Evolutionary conservation across 2,113 vertebrate species (phyloP).

Genomic region (Apodemus speciosus): DNA sequence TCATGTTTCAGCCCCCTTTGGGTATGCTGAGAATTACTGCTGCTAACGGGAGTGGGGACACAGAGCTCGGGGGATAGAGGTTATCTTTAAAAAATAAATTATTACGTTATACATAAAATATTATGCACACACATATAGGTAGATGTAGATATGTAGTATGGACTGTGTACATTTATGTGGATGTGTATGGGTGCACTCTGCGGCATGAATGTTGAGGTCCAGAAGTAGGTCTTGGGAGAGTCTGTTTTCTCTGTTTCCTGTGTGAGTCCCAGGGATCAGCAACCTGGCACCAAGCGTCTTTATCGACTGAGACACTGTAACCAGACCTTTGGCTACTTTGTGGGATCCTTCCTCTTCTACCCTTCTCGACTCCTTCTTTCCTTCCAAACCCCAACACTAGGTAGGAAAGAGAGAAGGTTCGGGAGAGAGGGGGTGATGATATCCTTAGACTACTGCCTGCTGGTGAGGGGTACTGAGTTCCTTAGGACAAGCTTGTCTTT

Average conservation of each 20-base stretch:
- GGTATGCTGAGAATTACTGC: background rate
- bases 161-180: background rate
- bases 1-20: background rate
- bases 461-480: too few species aligned
- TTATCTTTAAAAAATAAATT: background rate
- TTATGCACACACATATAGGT: background rate
- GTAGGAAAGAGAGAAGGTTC: too few species aligned
- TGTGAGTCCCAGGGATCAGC: background rate
- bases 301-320: background rate
- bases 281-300: background rate
- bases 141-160: background rate
- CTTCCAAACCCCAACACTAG: too few species aligned
- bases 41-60: fast-evolving
- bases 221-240: background rate
- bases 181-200: background rate
- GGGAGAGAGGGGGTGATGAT: too few species aligned
- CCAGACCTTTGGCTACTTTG: too few species aligned
- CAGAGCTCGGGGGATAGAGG: too few species aligned
- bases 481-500: too few species aligned
- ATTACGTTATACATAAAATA: too few species aligned
- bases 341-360: too few species aligned
- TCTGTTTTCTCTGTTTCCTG: background rate
- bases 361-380: too few species aligned
- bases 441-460: too few species aligned
- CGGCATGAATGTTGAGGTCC: background rate